Conservation (phyloP, 2,888 invertebrate species). For the Dasysyrphus albostriatus region DNA sequence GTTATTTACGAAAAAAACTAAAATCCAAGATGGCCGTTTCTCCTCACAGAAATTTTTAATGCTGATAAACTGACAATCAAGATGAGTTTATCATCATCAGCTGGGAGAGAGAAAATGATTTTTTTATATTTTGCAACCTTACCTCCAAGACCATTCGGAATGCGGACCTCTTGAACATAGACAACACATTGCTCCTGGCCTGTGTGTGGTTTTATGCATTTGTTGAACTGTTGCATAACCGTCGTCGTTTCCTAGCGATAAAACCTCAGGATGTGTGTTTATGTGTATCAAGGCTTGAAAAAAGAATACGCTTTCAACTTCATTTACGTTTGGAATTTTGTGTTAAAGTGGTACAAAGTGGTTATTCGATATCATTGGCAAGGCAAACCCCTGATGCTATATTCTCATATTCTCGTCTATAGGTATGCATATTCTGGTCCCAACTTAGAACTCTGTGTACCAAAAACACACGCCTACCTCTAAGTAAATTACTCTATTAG, state of each 20-base stretch:
- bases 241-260: conserved; percentile 16
- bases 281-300: conserved; percentile 19
- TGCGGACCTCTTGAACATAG: background rate
- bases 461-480: conserved; percentile 37
- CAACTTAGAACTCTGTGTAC: background rate
- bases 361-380: conserved; percentile 60
- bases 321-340: conserved; percentile 62
- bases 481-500: conserved; percentile 72
- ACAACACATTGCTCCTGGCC: background rate
- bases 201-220: conserved; percentile 48
- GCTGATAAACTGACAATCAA: no score
- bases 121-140: background rate
- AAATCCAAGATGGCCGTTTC: no score
- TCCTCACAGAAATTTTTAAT: no score
- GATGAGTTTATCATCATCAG: no score
- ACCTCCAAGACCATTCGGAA: background rate
- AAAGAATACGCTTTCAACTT: conserved; percentile 62
- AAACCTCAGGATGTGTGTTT: conserved; percentile 8
- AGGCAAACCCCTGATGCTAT: background rate
- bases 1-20: no score
- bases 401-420: background rate
- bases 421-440: background rate
- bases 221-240: conserved; percentile 71
- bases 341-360: conserved; percentile 67
- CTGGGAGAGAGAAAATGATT: no score